phyloP scores from a whole-genome alignment of 2,888 invertebrate genomes.

The Phytoseiulus persimilis region DNA sequence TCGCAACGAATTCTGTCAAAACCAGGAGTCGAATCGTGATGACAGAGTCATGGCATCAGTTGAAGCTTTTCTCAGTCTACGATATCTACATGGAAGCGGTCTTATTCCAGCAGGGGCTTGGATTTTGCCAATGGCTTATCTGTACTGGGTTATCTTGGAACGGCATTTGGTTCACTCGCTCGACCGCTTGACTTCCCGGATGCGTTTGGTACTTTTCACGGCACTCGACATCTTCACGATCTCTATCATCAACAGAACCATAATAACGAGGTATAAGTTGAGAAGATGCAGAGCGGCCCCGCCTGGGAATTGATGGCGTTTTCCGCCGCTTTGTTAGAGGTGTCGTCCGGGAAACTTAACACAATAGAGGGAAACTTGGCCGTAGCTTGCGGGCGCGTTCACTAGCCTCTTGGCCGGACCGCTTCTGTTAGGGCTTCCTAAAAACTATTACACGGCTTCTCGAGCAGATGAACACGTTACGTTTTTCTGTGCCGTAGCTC shows the following conservation, averaged over 20 bases:
- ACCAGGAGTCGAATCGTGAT: too few species aligned
- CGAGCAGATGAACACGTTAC: not conserved
- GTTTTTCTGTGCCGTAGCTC: not conserved
- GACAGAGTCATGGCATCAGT: too few species aligned
- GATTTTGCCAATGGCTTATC: too few species aligned
- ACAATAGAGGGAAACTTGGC: not conserved
- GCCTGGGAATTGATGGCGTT: not conserved
- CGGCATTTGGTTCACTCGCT: too few species aligned
- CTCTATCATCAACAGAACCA: not conserved
- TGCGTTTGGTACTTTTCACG: too few species aligned
- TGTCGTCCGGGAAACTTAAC: not conserved
- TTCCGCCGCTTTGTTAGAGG: not conserved
- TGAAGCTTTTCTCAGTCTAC: too few species aligned
- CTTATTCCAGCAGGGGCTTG: too few species aligned
- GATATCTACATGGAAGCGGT: too few species aligned
- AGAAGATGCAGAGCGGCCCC: not conserved
- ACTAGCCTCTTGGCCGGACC: not conserved
- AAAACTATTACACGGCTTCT: not conserved
- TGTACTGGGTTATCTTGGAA: too few species aligned
- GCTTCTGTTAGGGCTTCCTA: not conserved
- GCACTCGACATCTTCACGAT: not conserved
- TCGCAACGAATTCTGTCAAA: too few species aligned
- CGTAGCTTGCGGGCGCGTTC: not conserved
- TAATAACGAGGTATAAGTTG: not conserved
- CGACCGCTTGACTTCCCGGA: too few species aligned